Base-by-base conservation (phyloP, 2,113 vertebrate genomes). In the Synodontis membranacea region DNA sequence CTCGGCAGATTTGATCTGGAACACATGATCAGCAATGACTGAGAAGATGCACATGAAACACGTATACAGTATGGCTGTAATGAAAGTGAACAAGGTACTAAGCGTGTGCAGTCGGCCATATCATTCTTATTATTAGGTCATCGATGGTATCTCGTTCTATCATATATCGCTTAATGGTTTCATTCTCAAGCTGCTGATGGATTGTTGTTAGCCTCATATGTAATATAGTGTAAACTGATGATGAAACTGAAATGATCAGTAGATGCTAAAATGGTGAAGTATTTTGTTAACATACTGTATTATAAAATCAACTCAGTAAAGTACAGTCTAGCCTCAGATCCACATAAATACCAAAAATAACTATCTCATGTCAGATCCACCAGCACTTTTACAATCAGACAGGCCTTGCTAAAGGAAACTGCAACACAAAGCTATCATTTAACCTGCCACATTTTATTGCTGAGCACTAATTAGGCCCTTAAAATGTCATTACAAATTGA, bases 401-500 rank as follows among this genome's bases (percentile, higher is more conserved):
- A 25, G 7, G 21, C 39, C 68, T 10, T 54, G 15, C 31, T 52
- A n/a, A 83, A 84, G 74, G 58, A 85, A 89, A 87, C 84, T 70
- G 62, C 34, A 89, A 50, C 37, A 88, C 88, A 80, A 90, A 90
- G 75, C 82, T 88, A 60, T 60, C 89, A 88, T 89, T 93, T 85
- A 82, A 46, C 80, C 85, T 90, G 87, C 87, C 89, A 80, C 7
- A 48, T 86, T 85, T 86, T 86, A 74, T 72, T 84, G 84, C 78
- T 87, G 52, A 88, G 88, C 86, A 91, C 86, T 89, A 93, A 91
- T 93, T 91, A 88, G 56, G 81, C 68, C 39, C 42, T 72, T 42
- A 9, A 72, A 25, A 25, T 42, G 37, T 25, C 9, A 42, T 11
- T 72, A 72, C 19, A 42, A 72, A 72, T 72, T 25, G 68, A 25